Percentiles rank a stretch among this genome's conserved stretches.
Evolutionary conservation across 1,140 invertebrate genomes (phyloP).

Genomic region (Hylaeus volcanicus): DNA sequence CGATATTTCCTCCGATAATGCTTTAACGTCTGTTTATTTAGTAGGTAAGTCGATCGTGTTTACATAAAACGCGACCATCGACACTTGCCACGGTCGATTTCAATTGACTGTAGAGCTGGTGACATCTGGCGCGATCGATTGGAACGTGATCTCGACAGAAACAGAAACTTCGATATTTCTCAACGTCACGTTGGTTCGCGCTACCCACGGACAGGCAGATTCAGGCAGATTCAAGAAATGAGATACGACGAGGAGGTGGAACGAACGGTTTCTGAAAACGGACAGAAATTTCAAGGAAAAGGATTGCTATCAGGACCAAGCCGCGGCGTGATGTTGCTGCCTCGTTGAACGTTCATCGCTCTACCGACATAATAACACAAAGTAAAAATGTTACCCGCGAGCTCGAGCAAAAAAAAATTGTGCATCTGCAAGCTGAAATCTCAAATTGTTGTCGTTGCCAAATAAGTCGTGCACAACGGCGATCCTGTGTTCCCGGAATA

Average conservation of each 20-base stretch:
- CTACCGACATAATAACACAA: conserved; percentile 10
- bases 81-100: background rate
- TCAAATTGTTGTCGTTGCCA: conserved; percentile 75
- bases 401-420: conserved; percentile 68
- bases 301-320: conserved; percentile 43
- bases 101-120: conserved; percentile 14
- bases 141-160: conserved; percentile 42
- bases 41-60: no score
- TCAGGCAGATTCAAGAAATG: conserved; percentile 62
- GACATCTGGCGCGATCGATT: conserved; percentile 43
- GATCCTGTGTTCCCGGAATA: conserved; percentile 72
- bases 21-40: background rate
- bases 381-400: conserved; percentile 61
- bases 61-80: background rate
- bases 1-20: background rate
- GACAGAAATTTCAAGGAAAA: conserved; percentile 40
- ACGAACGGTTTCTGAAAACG: conserved; percentile 58
- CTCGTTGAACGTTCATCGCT: conserved; percentile 29
- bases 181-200: conserved; percentile 59
- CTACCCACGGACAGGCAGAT: conserved; percentile 56
- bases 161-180: conserved; percentile 46
- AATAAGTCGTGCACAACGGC: conserved; percentile 75
- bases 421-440: conserved; percentile 66
- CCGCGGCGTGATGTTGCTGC: conserved; percentile 37
- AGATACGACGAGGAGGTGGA: conserved; percentile 61